Base-by-base conservation (phyloP, 2,888 invertebrate genomes). In the Heliconius erato region DNA sequence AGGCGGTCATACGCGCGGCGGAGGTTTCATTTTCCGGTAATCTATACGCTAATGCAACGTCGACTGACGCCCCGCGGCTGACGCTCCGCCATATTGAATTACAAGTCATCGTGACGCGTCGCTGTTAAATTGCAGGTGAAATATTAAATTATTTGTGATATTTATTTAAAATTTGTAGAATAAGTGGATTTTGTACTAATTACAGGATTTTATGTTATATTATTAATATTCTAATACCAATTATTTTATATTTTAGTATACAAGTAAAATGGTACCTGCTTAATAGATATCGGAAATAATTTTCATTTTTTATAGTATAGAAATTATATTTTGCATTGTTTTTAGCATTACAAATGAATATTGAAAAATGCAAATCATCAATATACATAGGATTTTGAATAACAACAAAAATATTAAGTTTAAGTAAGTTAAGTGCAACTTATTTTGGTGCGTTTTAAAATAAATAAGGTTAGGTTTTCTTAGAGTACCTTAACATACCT, bases 1-100 rank as follows among this genome's bases (percentile, higher is more conserved):
- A 71, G 78, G 78, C 69, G 32, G 1, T 26, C 77, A 77, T 85
- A 85, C 79, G 82, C 82, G 79, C 74, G 82, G 81, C 82, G 84
- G 80, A 85, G 85, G 85, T 85, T 85, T 85, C 86, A 87, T 87
- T 87, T 85, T 86, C 87, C 85, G 84, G 87, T 86, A 86, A 86
- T 86, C 82, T 86, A 84, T 86, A 85, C 82, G 83, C 79, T 86
- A 87, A 88, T 87, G 85, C 85, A 82, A 88, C 87, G 87, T 85
- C 85, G 85, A 86, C 84, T 83, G 85, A 85, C 85, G 85, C 82
- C 82, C 79, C 85, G 84, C 82, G 78, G 78, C 44, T 68, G 44
- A 78, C 78, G 84, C 40, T 72, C 84, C 85, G 87, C 86, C 87
- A 86, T 87, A 87, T 87, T 87, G 85, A 85, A 85, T 88, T 88